phyloP scores from a whole-genome alignment of 2,888 invertebrate genomes.

The Malachius bipustulatus region DNA sequence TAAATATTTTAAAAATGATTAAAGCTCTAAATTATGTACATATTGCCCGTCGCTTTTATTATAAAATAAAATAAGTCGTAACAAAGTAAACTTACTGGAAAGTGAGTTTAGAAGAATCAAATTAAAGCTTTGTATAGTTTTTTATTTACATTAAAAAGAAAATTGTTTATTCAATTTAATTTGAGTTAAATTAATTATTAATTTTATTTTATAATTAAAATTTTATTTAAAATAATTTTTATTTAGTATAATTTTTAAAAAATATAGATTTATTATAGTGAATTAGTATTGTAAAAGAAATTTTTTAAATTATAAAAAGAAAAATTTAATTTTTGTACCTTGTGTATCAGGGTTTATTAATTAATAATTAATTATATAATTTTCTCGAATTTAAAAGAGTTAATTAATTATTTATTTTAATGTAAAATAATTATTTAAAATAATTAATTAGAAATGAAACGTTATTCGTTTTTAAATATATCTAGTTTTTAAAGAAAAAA shows the following conservation, averaged over 20 bases:
- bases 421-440: conserved; percentile 50
- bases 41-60: conserved; percentile 68
- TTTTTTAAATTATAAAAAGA: no score
- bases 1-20: no score
- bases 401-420: conserved; percentile 46
- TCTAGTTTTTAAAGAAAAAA: no score
- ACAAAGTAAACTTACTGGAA: conserved; percentile 70
- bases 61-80: conserved; percentile 64
- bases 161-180: conserved; percentile 25
- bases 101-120: conserved; percentile 54
- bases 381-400: conserved; percentile 52
- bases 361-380: conserved; percentile 33
- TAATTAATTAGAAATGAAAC: conserved; percentile 51
- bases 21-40: conserved; percentile 57
- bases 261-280: conserved; percentile 39
- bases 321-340: no score
- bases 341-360: no score
- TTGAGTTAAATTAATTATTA: conserved; percentile 21
- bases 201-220: conserved; percentile 9
- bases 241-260: no score
- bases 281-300: conserved; percentile 46
- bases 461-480: conserved; percentile 54
- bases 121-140: conserved; percentile 54
- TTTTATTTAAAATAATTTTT: conserved; percentile 36
- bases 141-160: no score